Percentiles rank a stretch among this genome's conserved stretches.
These are phyloP conservation scores for Eurosta solidaginis DNA, from an alignment of 1,140 invertebrate species.

Conservation along the genomic window DNA sequence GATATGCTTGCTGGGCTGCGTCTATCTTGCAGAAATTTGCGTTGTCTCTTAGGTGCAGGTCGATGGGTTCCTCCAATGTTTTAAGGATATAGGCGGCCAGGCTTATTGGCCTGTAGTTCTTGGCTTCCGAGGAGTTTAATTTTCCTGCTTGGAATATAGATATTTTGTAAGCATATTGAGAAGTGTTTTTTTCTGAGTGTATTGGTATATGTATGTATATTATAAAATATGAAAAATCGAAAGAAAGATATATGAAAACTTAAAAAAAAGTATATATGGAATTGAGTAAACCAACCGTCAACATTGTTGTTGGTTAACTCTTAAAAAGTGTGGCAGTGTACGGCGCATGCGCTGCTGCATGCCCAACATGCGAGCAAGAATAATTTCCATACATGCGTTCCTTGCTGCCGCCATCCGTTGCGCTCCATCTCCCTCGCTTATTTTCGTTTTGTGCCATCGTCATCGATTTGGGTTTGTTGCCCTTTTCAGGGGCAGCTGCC, in stretches of 20 bases:
- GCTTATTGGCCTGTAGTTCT: too few relatives aligned
- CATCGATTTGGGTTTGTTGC: constrained; percentile 18
- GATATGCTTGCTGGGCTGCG: too few relatives aligned
- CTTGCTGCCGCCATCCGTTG: not conserved
- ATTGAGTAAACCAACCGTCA: not conserved
- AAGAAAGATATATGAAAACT: not conserved
- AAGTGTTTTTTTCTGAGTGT: too few relatives aligned
- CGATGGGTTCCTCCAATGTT: too few relatives aligned
- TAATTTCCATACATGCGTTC: not conserved
- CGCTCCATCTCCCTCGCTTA: not conserved
- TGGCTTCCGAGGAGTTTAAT: too few relatives aligned
- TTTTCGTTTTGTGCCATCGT: not conserved
- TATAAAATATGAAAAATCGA: constrained; percentile 13
- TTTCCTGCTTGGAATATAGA: too few relatives aligned
- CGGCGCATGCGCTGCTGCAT: constrained; percentile 13
- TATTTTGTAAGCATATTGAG: too few relatives aligned
- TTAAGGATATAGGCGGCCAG: too few relatives aligned
- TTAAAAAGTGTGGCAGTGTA: constrained; percentile 3
- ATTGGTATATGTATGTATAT: too few relatives aligned
- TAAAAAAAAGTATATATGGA: not conserved
- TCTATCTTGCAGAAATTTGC: too few relatives aligned
- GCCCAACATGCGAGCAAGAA: not conserved
- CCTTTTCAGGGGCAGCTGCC: constrained; percentile 22
- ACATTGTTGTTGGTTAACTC: not conserved
- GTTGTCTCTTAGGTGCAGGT: too few relatives aligned